These are phyloP conservation scores for Ischnus inquisitorius DNA, from an alignment of 2,888 invertebrate species.

Conservation along the genomic window DNA sequence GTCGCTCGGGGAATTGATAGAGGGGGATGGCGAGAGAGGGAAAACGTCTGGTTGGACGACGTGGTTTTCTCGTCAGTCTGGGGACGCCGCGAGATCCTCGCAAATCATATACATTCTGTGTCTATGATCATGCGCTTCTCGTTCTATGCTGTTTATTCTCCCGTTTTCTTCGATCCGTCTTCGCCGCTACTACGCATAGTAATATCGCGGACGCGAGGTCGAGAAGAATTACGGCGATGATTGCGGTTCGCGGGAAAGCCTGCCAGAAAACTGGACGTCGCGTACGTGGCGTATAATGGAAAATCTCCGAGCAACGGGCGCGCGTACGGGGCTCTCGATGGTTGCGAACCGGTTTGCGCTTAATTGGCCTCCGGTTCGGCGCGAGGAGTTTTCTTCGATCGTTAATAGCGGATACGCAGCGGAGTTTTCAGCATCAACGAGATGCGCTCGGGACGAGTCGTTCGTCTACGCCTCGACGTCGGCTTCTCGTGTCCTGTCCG, in stretches of 20 bases:
- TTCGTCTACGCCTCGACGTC: slow-evolving; percentile 12
- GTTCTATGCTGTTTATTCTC: slow-evolving; percentile 40
- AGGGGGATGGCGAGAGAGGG: background rate
- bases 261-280: slow-evolving; percentile 35
- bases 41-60: slow-evolving; percentile 26
- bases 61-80: slow-evolving; percentile 47
- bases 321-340: slow-evolving; percentile 27
- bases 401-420: slow-evolving; percentile 47
- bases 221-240: slow-evolving; percentile 43
- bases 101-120: slow-evolving; percentile 35
- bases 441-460: slow-evolving; percentile 32
- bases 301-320: slow-evolving; percentile 54
- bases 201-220: background rate
- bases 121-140: slow-evolving; percentile 29
- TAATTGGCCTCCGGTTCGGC: slow-evolving; percentile 65
- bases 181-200: background rate
- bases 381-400: slow-evolving; percentile 60
- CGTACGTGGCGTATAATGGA: background rate
- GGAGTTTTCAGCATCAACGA: slow-evolving; percentile 63
- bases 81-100: background rate
- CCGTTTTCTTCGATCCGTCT: slow-evolving; percentile 33
- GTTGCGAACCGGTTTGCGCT: slow-evolving; percentile 51
- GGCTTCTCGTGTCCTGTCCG: background rate
- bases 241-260: slow-evolving; percentile 23
- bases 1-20: slow-evolving; percentile 3